Evolutionary conservation across 2,888 invertebrate species (phyloP).

Genomic region (Stegana nigrithorax): DNA sequence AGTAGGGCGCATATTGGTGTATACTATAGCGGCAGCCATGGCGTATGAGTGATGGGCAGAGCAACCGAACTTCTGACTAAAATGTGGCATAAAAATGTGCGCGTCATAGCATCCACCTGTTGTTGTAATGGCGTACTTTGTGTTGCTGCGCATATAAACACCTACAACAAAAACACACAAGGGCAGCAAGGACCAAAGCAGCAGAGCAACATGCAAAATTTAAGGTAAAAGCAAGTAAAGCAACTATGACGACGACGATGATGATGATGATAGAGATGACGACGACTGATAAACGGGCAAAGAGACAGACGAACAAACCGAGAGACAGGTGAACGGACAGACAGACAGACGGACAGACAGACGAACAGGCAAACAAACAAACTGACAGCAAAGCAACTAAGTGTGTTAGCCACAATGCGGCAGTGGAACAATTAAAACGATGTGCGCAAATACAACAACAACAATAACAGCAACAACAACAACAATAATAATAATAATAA

Average conservation of each 20-base stretch:
- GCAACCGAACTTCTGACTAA: no score
- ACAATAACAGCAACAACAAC: neutral
- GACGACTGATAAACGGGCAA: no score
- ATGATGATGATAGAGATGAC: constrained; percentile 34
- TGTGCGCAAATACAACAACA: constrained; percentile 6
- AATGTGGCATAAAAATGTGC: no score
- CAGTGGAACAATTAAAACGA: constrained; percentile 16
- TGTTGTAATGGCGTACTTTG: constrained; percentile 28
- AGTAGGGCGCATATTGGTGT: neutral
- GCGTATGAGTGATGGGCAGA: neutral
- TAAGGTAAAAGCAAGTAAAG: constrained; percentile 14
- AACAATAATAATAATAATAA: no score
- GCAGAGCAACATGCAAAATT: constrained; percentile 16
- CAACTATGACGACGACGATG: constrained; percentile 40
- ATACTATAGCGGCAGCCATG: neutral
- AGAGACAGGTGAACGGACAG: no score
- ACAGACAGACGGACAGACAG: no score
- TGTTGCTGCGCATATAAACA: neutral
- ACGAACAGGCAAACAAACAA: constrained; percentile 28
- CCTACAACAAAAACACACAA: neutral
- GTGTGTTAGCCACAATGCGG: constrained; percentile 3
- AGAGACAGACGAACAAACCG: no score
- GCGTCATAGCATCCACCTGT: constrained; percentile 46
- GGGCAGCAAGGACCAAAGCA: neutral
- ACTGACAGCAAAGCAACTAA: neutral